Evolutionary conservation across 1,140 invertebrate species (phyloP), one percentile per base, ranked within the genome.

Genomic region (Liolophura sinensis): DNA sequence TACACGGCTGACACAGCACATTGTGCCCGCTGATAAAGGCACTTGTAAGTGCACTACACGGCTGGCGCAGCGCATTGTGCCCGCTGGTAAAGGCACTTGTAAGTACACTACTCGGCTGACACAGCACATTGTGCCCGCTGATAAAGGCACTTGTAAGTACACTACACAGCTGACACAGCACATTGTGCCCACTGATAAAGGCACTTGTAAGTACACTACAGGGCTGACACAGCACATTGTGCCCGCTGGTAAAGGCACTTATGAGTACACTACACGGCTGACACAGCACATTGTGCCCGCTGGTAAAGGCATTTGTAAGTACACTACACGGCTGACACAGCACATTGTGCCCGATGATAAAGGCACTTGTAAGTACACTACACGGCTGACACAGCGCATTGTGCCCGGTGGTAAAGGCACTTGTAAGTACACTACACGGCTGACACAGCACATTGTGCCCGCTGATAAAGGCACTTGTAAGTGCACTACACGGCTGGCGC

Each of bases 221-320:
- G 27, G n/a, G 89, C 88, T 24, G 89, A 90, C 82, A 84, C 91
- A 68, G n/a, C 84, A 88, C 69, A 90, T 91, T 82, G 87, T 89
- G 16, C 90, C 90, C 24, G 86, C 88, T 63, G 87, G 90, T 77
- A 82, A 82, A 40, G 82, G 82, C 68, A 83, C 82, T 64, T 83
- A 77, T 79, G 69, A 73, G 73, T 75, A 67, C 31, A 40, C 3
- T 5, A 9, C 31, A 87, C 31, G n/a, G 89, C 88, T 49, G 90
- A 91, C 84, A 84, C 92, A 68, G n/a, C 85, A 89, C 72, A 90
- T 92, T 84, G 87, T 90, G 16, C 91, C 91, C 15, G 85, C 88
- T 60, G 88, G 91, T 78, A 85, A 85, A 58, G 84, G 81, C 64
- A 83, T 83, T 67, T 85, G 84, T 85, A 76, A 77, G 81, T 82